A percentile compares a stretch with the other conserved stretches of the same genome.
These are phyloP conservation scores for Gordius sp. DNA, from an alignment of 2,888 invertebrate genomes.

Conservation along the genomic window DNA sequence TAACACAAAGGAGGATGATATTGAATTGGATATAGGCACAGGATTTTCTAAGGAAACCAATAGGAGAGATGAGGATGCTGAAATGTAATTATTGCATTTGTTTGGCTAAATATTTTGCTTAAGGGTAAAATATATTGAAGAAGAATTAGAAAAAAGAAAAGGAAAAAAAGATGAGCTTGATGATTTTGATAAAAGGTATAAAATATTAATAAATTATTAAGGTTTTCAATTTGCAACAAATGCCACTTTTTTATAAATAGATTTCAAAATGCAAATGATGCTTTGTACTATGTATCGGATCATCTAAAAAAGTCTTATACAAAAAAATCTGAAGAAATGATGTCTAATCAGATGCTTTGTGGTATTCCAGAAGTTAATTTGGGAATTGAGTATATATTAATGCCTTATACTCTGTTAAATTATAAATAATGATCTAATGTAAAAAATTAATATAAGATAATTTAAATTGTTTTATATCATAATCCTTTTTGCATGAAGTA, in stretches of 20 bases:
- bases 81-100: constrained; percentile 44
- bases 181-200: constrained; percentile 6
- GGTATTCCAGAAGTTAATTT: constrained; percentile 97
- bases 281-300: constrained; percentile 43
- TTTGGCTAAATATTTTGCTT: neutral
- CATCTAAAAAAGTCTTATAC: constrained; percentile 50
- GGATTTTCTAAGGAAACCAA: constrained; percentile 82
- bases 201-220: too few relatives aligned
- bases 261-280: constrained; percentile 13
- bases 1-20: neutral
- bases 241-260: neutral
- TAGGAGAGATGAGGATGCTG: constrained; percentile 85
- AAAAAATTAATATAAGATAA: too few relatives aligned
- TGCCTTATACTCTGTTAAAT: constrained; percentile 6
- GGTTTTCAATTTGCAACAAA: too few relatives aligned
- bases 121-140: constrained; percentile 54
- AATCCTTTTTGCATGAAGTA: too few relatives aligned
- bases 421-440: neutral
- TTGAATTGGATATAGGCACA: constrained; percentile 9
- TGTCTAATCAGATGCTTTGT: constrained; percentile 96
- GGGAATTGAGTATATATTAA: constrained; percentile 58
- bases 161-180: constrained; percentile 29
- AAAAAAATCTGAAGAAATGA: constrained; percentile 80
- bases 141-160: constrained; percentile 57
- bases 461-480: too few relatives aligned